These are phyloP conservation scores for Alcedo atthis DNA, from an alignment of 2,797 vertebrate species.

Conservation along the genomic window DNA sequence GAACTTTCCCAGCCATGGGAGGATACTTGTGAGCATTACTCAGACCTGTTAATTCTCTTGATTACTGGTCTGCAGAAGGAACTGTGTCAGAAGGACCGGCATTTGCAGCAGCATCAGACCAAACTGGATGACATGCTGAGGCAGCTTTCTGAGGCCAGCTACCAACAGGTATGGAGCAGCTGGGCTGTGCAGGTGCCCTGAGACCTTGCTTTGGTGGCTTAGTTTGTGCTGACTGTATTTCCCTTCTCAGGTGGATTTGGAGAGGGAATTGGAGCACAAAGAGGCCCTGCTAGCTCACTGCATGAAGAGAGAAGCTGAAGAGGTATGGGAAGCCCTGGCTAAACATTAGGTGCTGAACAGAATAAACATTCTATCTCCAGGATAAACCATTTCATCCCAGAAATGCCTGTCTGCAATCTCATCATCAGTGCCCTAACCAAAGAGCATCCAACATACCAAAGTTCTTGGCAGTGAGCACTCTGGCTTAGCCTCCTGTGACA, in stretches of 20 bases:
- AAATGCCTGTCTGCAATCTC: neutral
- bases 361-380: neutral
- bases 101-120: conserved; percentile 89
- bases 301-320: conserved; percentile 83
- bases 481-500: neutral
- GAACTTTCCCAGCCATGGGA: neutral
- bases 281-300: conserved; percentile 85
- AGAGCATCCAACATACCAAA: neutral
- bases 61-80: conserved; percentile 85
- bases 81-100: conserved; percentile 89
- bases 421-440: neutral
- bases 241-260: conserved; percentile 82
- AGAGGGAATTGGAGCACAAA: conserved; percentile 88
- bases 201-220: neutral
- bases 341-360: too few relatives aligned
- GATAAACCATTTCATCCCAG: neutral
- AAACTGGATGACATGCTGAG: conserved; percentile 89
- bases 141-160: conserved; percentile 86
- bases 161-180: conserved; percentile 81
- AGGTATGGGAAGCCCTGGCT: conserved; percentile 76
- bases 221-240: neutral
- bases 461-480: neutral
- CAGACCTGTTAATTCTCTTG: neutral
- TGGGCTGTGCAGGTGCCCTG: neutral
- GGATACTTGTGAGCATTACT: neutral